These are phyloP conservation scores for Drosophila leonis DNA, from an alignment of 2,888 invertebrate genomes.

Conservation along the genomic window DNA sequence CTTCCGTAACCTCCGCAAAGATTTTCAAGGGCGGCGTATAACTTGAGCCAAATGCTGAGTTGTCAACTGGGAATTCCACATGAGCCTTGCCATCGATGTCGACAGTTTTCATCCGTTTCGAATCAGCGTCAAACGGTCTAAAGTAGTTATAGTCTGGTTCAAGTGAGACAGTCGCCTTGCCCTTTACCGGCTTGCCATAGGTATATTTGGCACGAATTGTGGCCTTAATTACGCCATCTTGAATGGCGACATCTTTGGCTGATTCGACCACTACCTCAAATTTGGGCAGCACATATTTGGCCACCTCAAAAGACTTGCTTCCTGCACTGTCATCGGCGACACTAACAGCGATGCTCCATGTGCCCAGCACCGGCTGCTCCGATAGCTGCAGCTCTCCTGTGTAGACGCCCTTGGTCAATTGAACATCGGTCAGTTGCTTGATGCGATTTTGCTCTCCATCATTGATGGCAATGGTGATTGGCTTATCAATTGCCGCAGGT, in stretches of 20 bases:
- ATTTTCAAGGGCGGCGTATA: slow-evolving; percentile 84
- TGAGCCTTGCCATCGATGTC: slow-evolving; percentile 88
- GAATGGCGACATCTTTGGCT: slow-evolving; percentile 92
- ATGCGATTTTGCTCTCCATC: slow-evolving; percentile 92
- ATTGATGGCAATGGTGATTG: slow-evolving; percentile 71
- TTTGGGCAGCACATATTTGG: slow-evolving; percentile 96
- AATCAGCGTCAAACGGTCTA: background rate
- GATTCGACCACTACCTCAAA: slow-evolving; percentile 95
- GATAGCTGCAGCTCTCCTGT: slow-evolving; percentile 92
- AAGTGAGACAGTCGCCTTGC: slow-evolving; percentile 91
- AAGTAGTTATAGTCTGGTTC: slow-evolving; percentile 52
- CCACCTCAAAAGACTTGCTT: slow-evolving; percentile 87
- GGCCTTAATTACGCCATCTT: slow-evolving; percentile 91
- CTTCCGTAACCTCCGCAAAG: slow-evolving; percentile 95
- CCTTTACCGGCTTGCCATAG: slow-evolving; percentile 94
- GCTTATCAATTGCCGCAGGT: slow-evolving; percentile 86
- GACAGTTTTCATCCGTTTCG: slow-evolving; percentile 88
- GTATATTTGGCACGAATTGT: slow-evolving; percentile 94
- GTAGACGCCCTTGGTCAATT: slow-evolving; percentile 91
- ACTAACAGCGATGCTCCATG: slow-evolving; percentile 92
- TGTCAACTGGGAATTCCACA: slow-evolving; percentile 90
- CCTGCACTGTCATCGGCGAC: slow-evolving; percentile 84
- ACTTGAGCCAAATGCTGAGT: slow-evolving; percentile 90
- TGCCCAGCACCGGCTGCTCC: slow-evolving; percentile 93
- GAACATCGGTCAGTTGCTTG: slow-evolving; percentile 91